Conservation (phyloP, 2,888 invertebrate genomes). For the Drosophila dives region DNA sequence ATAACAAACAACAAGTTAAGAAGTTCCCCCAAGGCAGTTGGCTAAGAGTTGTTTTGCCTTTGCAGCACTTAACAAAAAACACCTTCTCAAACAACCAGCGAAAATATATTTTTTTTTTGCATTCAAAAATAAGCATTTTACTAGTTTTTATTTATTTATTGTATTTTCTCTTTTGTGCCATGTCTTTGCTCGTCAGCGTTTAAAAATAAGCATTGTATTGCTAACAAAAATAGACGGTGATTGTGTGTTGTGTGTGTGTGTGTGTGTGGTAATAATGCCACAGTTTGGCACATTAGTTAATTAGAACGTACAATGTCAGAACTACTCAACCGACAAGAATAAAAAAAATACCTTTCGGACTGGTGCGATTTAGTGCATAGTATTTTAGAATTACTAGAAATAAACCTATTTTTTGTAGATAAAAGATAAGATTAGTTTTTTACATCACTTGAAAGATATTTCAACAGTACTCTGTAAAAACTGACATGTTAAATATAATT, state of each 20-base stretch:
- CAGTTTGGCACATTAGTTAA: slow-evolving; percentile 45
- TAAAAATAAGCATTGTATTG: slow-evolving; percentile 61
- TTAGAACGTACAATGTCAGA: slow-evolving; percentile 23
- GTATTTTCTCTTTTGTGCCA: neutral
- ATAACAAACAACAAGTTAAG: slow-evolving; percentile 14
- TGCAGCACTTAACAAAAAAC: slow-evolving; percentile 1
- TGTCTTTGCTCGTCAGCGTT: slow-evolving; percentile 51
- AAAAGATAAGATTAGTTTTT: neutral
- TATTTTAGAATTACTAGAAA: neutral
- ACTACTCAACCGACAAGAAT: slow-evolving; percentile 11
- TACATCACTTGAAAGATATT: neutral
- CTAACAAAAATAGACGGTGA: slow-evolving; percentile 31
- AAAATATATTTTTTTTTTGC: slow-evolving; percentile 41
- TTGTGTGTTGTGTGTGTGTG: neutral
- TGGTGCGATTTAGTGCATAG: neutral
- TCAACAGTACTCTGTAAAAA: neutral
- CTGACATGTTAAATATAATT: neutral
- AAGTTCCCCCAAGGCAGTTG: slow-evolving; percentile 42
- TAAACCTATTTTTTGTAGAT: neutral
- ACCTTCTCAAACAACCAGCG: slow-evolving; percentile 21
- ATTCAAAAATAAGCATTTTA: slow-evolving; percentile 35
- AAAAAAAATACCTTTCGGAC: neutral
- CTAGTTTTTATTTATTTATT: slow-evolving; percentile 14
- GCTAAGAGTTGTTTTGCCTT: slow-evolving; percentile 27
- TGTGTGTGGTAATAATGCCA: slow-evolving; percentile 33